These are phyloP conservation scores for Pipistrellus nathusii DNA, from an alignment of 2,797 vertebrate species.

Conservation along the genomic window DNA sequence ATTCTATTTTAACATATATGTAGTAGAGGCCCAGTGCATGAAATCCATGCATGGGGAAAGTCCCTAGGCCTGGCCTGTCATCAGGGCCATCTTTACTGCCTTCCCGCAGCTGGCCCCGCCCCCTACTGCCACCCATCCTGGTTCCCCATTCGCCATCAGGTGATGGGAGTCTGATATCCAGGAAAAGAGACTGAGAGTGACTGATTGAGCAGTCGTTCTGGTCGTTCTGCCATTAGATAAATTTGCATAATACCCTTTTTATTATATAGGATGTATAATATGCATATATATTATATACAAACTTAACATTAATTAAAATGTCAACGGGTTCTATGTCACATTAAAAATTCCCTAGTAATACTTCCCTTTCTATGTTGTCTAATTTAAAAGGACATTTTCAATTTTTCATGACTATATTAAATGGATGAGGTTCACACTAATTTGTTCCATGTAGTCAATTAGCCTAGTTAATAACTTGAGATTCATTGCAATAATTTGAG, in stretches of 20 bases:
- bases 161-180: too few species aligned
- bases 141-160: too few species aligned
- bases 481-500: not conserved
- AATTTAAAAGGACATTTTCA: constrained; percentile 63
- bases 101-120: rapidly evolving
- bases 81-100: too few species aligned
- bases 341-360: constrained; percentile 35
- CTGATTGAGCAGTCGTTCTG: too few species aligned
- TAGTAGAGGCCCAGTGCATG: too few species aligned
- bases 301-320: constrained; percentile 47
- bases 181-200: too few species aligned
- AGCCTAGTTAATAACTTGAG: constrained; percentile 20
- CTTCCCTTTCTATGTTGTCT: not conserved
- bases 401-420: constrained; percentile 37
- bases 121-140: too few species aligned
- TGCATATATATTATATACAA: not conserved
- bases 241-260: too few species aligned
- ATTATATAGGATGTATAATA: not conserved
- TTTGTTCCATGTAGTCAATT: constrained; percentile 19
- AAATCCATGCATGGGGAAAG: too few species aligned
- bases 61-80: too few species aligned
- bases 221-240: too few species aligned
- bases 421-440: constrained; percentile 30
- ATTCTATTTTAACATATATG: constrained; percentile 30
- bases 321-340: not conserved